Evolutionary conservation across 2,113 vertebrate species (phyloP), one percentile per base, ranked within the genome.

Genomic region (Spheniscus mendiculus): DNA sequence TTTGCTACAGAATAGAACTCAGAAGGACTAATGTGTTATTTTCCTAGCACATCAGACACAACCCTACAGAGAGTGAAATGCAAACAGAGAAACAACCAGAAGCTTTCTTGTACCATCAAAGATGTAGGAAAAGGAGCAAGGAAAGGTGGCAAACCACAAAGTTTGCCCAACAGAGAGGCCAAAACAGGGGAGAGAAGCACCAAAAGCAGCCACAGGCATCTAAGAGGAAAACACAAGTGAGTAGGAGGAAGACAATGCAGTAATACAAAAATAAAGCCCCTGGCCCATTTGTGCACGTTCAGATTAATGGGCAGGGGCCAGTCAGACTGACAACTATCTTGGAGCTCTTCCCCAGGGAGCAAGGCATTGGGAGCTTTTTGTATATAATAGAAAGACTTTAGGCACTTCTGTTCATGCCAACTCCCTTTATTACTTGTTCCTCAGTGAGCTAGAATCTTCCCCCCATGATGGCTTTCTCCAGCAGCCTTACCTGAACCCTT

Each of bases 41-140:
- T 69, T 73, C 67, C 42, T 50, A 74, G 84, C 47, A 70, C 47
- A 63, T 83, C 69, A 89, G 63, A 78, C 55, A 78, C 58, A 78
- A 55, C 42, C 25, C 44, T 76, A 40, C 2, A 1, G 69, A 94
- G 89, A 87, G 30, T 8, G 30, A 97, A 90, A 55, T 67, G 26
- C 59, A 77, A 92, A 76, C 44, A 86, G 30, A 95, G 59, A 83
- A 90, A 77, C 79, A 95, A 81, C n/a, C 34, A 91, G 86, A 56
- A 90, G 36, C 88, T 94, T 96, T 90, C 59, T 93, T 86, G 55
- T 97, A 63, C 79, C 88, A 95, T 90, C 92, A 92, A 90, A 97
- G 90, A 70, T 36, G 21, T 70, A 94, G 86, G 85, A 87, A 93
- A 96, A 81, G 79, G 67, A 82, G 72, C 47, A 81, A 77, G 86